A percentile compares a stretch with the other conserved stretches of the same genome.
These are phyloP conservation scores for Chitala chitala DNA, from an alignment of 2,113 vertebrate species.

Conservation along the genomic window DNA sequence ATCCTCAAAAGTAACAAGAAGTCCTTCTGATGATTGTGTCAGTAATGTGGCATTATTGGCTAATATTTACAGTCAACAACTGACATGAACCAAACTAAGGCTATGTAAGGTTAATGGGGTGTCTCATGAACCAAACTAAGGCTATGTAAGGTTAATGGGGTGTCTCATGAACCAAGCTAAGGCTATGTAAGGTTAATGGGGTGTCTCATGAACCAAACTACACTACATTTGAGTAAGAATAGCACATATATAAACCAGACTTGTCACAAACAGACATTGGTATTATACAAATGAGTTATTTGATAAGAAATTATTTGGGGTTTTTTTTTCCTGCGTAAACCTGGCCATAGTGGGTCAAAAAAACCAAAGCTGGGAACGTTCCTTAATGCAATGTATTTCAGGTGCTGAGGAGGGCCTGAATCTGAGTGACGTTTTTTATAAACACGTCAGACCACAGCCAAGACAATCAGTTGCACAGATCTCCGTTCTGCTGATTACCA, in stretches of 20 bases:
- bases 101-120: too few relatives aligned
- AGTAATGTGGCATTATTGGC: too few relatives aligned
- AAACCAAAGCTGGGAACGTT: background rate
- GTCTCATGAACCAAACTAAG: too few relatives aligned
- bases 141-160: too few relatives aligned
- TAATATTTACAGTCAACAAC: too few relatives aligned
- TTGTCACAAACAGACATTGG: background rate
- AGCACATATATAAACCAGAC: constrained; percentile 23
- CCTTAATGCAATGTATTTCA: background rate
- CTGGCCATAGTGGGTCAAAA: background rate
- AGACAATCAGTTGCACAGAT: constrained; percentile 31
- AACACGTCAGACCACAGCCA: constrained; percentile 27
- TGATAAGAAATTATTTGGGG: background rate
- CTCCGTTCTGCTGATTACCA: background rate
- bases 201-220: background rate
- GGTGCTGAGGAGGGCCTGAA: background rate
- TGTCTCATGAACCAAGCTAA: constrained; percentile 1
- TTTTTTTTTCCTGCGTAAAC: background rate
- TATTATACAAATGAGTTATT: constrained; percentile 5
- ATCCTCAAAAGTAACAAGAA: too few relatives aligned
- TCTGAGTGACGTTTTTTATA: constrained; percentile 44
- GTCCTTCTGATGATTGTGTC: too few relatives aligned
- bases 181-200: background rate
- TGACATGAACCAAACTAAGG: too few relatives aligned
- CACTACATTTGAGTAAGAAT: constrained; percentile 10